Evolutionary conservation across 2,113 vertebrate species (phyloP).

Genomic region (Oreochromis niloticus): DNA sequence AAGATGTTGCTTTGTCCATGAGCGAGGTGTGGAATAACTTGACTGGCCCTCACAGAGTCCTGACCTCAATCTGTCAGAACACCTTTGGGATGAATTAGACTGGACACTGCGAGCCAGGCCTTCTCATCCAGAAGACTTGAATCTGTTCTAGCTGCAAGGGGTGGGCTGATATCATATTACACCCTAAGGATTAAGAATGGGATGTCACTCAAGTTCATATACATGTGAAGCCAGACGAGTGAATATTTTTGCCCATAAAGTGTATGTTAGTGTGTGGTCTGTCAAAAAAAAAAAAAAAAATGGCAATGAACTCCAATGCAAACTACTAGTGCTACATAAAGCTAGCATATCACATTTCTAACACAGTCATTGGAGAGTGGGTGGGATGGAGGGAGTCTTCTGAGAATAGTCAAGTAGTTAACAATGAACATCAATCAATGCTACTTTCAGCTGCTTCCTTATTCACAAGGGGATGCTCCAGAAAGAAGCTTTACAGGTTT

Average conservation of each 20-base stretch:
- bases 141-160: background rate
- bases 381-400: background rate
- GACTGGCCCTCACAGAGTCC: no score
- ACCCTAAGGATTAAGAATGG: background rate
- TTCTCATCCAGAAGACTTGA: background rate
- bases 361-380: background rate
- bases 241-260: background rate
- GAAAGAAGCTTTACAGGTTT: background rate
- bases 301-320: background rate
- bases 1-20: background rate
- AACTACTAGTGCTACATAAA: background rate
- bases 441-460: background rate
- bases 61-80: background rate
- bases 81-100: background rate
- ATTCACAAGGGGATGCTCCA: background rate
- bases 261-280: background rate
- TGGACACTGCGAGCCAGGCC: background rate
- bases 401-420: background rate
- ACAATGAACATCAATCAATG: background rate
- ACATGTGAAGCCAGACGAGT: background rate
- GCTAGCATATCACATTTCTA: background rate
- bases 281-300: background rate
- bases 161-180: background rate
- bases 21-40: no score
- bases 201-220: background rate